Conservation (phyloP, 2,113 vertebrate genomes). For the Colinus virginianus region DNA sequence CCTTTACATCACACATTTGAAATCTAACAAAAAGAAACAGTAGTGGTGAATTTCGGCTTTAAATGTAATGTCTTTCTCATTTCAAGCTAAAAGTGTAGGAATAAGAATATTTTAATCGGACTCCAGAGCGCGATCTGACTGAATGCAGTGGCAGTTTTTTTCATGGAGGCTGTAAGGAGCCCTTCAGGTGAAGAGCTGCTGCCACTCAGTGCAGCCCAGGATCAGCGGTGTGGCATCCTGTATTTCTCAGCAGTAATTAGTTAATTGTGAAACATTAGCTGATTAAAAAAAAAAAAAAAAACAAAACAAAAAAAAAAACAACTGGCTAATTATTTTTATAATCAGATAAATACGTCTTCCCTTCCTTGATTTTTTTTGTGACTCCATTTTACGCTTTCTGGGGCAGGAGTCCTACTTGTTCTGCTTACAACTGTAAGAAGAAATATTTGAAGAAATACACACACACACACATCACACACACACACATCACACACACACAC, state of each 20-base stretch:
- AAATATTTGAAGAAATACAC: neutral
- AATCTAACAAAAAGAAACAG: neutral
- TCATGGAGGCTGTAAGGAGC: neutral
- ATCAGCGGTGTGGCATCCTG: neutral
- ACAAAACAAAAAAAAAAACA: too few relatives aligned
- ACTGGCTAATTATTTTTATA: neutral
- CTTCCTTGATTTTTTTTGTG: neutral
- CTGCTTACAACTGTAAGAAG: neutral
- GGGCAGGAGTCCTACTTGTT: neutral
- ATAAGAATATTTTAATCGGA: neutral
- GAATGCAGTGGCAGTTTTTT: neutral
- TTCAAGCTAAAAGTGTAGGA: neutral
- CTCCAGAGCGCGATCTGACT: neutral
- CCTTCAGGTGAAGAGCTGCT: neutral
- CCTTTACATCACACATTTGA: neutral
- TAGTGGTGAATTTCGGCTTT: neutral
- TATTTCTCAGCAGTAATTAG: neutral
- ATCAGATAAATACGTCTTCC: rapidly evolving
- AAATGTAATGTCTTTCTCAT: neutral
- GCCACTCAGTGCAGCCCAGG: neutral
- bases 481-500: too few relatives aligned
- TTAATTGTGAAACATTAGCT: neutral
- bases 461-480: too few relatives aligned
- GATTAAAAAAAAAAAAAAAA: neutral
- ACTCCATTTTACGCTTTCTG: neutral